Evolutionary conservation across 1,140 invertebrate species (phyloP).

Genomic region (Whitmania pigra): DNA sequence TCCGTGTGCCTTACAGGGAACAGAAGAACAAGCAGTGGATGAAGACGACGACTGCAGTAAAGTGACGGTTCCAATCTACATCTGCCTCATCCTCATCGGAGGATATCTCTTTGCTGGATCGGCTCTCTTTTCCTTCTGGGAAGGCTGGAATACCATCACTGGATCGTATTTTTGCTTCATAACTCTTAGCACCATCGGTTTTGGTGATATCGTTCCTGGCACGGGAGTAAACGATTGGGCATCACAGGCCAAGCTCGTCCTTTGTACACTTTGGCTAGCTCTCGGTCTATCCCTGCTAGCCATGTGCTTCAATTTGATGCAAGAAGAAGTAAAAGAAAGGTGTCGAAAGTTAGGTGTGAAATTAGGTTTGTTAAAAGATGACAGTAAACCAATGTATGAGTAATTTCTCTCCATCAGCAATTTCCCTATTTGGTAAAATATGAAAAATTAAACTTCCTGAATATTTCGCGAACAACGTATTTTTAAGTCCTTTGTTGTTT

Average conservation of each 20-base stretch:
- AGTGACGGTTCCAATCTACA: slow-evolving; percentile 35
- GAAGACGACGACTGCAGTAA: slow-evolving; percentile 3
- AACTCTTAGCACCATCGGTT: slow-evolving; percentile 61
- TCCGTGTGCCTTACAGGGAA: slow-evolving; percentile 6
- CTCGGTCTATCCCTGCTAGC: slow-evolving; percentile 77
- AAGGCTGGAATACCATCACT: slow-evolving; percentile 61
- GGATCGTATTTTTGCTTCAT: slow-evolving; percentile 90
- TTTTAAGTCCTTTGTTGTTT: too few species aligned
- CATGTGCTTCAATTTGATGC: slow-evolving; percentile 80
- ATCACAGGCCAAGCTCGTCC: slow-evolving; percentile 31
- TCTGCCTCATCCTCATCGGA: slow-evolving; percentile 38
- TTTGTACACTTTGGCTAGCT: slow-evolving; percentile 59
- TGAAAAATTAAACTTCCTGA: too few species aligned
- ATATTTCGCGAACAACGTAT: too few species aligned
- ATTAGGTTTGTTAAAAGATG: slow-evolving; percentile 16
- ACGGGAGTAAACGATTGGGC: slow-evolving; percentile 33
- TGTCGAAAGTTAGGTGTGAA: slow-evolving; percentile 51
- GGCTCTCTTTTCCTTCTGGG: slow-evolving; percentile 38
- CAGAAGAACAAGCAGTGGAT: background rate
- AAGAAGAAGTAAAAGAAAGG: slow-evolving; percentile 68
- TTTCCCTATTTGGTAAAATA: too few species aligned
- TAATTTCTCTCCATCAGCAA: too few species aligned
- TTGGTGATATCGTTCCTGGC: slow-evolving; percentile 72
- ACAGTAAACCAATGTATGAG: background rate
- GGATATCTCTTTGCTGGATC: slow-evolving; percentile 40